Base-by-base conservation (phyloP, 2,888 invertebrate genomes). In the Panopea generosa region DNA sequence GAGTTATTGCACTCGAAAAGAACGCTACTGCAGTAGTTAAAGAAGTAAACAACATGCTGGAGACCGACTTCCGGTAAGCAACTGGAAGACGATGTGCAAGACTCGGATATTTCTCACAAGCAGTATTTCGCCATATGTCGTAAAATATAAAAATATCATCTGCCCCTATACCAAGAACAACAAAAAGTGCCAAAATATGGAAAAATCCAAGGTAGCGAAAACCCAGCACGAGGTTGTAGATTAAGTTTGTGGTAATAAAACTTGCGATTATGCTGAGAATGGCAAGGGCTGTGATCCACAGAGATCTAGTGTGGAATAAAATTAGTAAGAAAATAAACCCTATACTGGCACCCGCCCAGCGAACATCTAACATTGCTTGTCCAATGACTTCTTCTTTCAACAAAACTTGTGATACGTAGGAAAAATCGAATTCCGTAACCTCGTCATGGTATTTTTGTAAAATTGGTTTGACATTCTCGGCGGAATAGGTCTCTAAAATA, bases 11-110 rank as follows among this genome's bases (percentile, higher is more conserved):
- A 60, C 78, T 89, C 1, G 79, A 75, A 20, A 86, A 66, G 66
- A 89, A 87, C 6, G 87, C 87, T 0, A 77, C 74, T 27, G 82
- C 76, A 1, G 87, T 87, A 1, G 87, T 86, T 9, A 86, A 43
- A 7, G 87, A 87, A n/a, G 87, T 87, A 38, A 85, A 78, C 7
- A 86, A 53, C 85, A 87, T 87, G 53, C 83, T 82, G 4, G 73
- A 49, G 3, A 72, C 82, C 2, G 85, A 80, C 40, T 83, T 85
- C 11, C 70, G 56, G 63, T 85, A 87, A 0, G 82, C 78, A 40
- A 81, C 83, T 16, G 86, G 78, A 18, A 86, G 62, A n/a, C 86
- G 75, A 56, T 85, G 84, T 0, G 83, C 84, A 2, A 85, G 22
- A 40, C 69, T 75, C 22, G 80, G 78, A 38, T 77, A 85, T 0